These are phyloP conservation scores for Steinernema feltiae DNA, from an alignment of 1,140 invertebrate genomes.

Conservation along the genomic window DNA sequence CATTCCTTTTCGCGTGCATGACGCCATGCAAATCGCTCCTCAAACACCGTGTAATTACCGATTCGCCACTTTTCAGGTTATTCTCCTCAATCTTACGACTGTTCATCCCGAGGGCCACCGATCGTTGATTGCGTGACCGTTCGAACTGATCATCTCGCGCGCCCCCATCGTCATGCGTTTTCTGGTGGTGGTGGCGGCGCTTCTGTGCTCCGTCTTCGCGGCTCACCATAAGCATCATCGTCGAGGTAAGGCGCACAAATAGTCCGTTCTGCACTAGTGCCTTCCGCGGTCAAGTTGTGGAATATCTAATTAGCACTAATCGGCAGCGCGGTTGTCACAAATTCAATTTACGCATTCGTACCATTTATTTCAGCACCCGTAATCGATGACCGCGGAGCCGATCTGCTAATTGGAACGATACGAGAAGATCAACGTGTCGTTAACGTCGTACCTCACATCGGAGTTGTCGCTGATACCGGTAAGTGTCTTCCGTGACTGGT, in stretches of 20 bases:
- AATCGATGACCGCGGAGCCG: constrained; percentile 51
- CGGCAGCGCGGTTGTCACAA: not conserved
- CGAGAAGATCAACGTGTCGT: constrained; percentile 50
- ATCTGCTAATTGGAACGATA: constrained; percentile 49
- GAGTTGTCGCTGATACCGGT: constrained; percentile 51
- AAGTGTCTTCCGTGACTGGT: too few species aligned
- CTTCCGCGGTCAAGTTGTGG: not conserved
- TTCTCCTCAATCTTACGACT: not conserved
- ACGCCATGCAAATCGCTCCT: not conserved
- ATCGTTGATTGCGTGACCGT: constrained; percentile 4
- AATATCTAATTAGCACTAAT: not conserved
- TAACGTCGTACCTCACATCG: constrained; percentile 51
- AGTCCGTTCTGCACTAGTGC: not conserved
- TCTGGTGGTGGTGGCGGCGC: constrained; percentile 12
- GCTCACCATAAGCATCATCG: constrained; percentile 11
- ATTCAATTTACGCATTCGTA: not conserved
- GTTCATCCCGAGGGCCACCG: not conserved
- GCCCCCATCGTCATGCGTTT: constrained; percentile 13
- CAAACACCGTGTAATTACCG: not conserved
- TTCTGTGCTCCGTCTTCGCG: constrained; percentile 1
- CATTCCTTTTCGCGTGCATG: not conserved
- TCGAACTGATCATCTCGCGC: not conserved
- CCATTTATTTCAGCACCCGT: constrained; percentile 41
- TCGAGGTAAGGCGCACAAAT: not conserved
- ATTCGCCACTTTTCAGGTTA: not conserved